Percentiles rank a stretch among this genome's conserved stretches.
phyloP scores from a whole-genome alignment of 2,113 vertebrate genomes.

The Malurus elegans region DNA sequence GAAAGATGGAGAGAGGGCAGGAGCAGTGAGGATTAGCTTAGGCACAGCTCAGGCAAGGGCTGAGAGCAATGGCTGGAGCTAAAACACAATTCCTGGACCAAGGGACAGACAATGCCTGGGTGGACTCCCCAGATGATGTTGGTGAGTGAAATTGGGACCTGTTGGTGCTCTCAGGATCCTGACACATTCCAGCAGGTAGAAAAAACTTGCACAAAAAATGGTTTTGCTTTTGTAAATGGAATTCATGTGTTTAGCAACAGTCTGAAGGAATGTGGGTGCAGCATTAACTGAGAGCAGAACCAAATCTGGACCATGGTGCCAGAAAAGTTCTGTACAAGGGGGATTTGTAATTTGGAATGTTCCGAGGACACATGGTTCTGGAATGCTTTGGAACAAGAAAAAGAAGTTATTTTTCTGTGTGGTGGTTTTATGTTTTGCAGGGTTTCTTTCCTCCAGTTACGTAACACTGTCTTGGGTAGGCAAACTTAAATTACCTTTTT shows the following conservation, averaged over 20 bases:
- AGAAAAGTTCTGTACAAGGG: not conserved
- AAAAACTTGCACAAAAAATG: not conserved
- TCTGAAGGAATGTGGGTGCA: not conserved
- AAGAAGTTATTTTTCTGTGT: not conserved
- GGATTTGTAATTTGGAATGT: not conserved
- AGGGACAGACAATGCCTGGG: fast-evolving
- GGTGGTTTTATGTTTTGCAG: not conserved
- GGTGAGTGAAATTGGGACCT: not conserved
- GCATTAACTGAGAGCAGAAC: not conserved
- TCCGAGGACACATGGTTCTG: not conserved
- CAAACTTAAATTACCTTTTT: not conserved
- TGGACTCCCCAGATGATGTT: not conserved
- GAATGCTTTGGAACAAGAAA: not conserved
- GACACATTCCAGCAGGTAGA: not conserved
- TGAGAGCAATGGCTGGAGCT: not conserved
- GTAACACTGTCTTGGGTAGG: not conserved
- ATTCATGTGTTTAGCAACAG: not conserved
- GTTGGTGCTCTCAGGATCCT: not conserved
- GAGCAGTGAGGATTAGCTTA: not conserved
- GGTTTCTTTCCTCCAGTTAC: not conserved
- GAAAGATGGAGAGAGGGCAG: not conserved
- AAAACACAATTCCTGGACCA: not conserved
- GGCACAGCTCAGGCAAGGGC: not conserved
- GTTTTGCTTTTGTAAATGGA: not conserved
- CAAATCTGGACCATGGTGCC: not conserved